Conservation (phyloP, 2,888 invertebrate genomes). For the Eremobia ochroleuca region DNA sequence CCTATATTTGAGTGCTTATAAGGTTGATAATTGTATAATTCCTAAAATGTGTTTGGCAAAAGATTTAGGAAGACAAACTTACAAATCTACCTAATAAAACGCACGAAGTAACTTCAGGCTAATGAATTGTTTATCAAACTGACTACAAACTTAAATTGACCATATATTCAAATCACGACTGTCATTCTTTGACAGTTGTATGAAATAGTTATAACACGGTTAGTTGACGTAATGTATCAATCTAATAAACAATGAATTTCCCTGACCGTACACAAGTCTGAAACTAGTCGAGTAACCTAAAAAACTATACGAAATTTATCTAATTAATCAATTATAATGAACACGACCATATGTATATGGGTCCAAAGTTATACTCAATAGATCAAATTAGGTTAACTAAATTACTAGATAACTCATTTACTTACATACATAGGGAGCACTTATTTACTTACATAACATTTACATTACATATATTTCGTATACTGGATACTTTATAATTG, state of each 20-base stretch:
- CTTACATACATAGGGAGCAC: background rate
- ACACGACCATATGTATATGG: background rate
- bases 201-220: too few relatives aligned
- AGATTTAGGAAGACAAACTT: background rate
- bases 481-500: slow-evolving; percentile 5
- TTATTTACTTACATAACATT: slow-evolving; percentile 8
- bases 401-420: slow-evolving; percentile 2
- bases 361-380: background rate
- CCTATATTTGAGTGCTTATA: slow-evolving; percentile 29
- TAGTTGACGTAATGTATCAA: too few relatives aligned
- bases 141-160: too few relatives aligned
- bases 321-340: background rate
- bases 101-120: too few relatives aligned
- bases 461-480: background rate
- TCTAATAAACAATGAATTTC: too few relatives aligned
- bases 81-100: too few relatives aligned
- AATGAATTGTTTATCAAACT: too few relatives aligned
- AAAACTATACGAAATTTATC: background rate
- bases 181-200: too few relatives aligned
- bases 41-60: background rate
- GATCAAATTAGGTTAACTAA: background rate
- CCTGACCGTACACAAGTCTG: background rate
- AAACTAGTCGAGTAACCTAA: background rate
- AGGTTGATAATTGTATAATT: slow-evolving; percentile 5
- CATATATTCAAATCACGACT: too few relatives aligned